A percentile compares a stretch with the other conserved stretches of the same genome.
Evolutionary conservation across 2,113 vertebrate genomes (phyloP).

Genomic region (Cichladusa arquata): DNA sequence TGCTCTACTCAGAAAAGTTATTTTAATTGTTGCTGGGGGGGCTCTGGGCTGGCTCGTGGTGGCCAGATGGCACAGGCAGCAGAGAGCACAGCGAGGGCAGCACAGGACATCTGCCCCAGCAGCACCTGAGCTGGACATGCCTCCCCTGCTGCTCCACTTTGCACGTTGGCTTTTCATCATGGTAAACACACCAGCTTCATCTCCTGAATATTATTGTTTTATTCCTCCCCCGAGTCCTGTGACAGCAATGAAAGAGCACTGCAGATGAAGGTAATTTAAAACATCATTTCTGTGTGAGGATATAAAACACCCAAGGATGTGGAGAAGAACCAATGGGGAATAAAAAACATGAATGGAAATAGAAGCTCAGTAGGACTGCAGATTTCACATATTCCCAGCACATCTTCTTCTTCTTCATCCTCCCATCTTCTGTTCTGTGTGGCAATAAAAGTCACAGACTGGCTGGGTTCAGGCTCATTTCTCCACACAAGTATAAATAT

Average conservation of each 20-base stretch:
- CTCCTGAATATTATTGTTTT: neutral
- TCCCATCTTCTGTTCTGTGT: rapidly evolving
- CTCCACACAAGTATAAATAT: neutral
- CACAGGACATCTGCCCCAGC: neutral
- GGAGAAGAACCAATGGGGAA: neutral
- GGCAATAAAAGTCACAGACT: neutral
- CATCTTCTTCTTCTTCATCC: neutral
- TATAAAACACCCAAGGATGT: neutral
- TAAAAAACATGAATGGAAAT: neutral
- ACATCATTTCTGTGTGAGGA: neutral
- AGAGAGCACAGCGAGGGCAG: neutral
- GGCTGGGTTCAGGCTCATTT: neutral
- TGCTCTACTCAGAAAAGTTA: neutral
- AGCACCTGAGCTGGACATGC: neutral
- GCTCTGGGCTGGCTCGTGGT: neutral
- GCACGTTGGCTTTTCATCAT: rapidly evolving
- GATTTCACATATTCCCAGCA: neutral
- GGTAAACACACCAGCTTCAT: neutral
- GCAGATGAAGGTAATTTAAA: neutral
- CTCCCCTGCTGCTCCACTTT: neutral
- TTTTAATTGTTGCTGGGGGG: neutral
- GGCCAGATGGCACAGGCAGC: neutral
- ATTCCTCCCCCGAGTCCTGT: neutral
- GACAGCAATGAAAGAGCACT: neutral
- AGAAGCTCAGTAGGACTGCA: neutral